Evolutionary conservation across 2,888 invertebrate species (phyloP).

Genomic region (Drosophila birchii): DNA sequence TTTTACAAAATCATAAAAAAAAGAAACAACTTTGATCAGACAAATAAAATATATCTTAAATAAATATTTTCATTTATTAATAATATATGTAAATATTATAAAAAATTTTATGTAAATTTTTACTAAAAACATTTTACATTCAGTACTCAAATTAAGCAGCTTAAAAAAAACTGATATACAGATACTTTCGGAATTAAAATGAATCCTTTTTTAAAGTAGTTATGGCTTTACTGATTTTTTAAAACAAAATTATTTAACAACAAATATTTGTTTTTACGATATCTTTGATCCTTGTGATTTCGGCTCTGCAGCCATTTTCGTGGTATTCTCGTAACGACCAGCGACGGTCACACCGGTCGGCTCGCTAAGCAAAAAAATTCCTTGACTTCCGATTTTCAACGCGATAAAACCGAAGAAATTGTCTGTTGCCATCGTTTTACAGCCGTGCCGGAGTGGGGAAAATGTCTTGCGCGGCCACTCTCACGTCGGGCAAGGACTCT

Average conservation of each 20-base stretch:
- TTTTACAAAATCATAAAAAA: no score
- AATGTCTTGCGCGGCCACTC: conserved; percentile 83
- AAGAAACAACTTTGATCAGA: no score
- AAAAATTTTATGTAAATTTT: no score
- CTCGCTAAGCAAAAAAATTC: conserved; percentile 20
- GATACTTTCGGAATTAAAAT: neutral
- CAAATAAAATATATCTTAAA: no score
- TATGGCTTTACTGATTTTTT: no score
- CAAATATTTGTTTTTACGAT: no score
- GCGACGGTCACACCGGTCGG: conserved; percentile 13
- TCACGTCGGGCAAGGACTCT: conserved; percentile 78
- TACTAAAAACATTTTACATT: no score
- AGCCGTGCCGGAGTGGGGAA: conserved; percentile 20
- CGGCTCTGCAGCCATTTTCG: neutral
- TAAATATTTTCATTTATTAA: no score
- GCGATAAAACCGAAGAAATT: conserved; percentile 13
- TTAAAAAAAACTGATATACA: neutral
- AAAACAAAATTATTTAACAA: no score
- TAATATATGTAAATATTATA: no score
- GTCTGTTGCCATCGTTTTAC: conserved; percentile 6
- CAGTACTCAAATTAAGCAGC: no score
- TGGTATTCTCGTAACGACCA: conserved; percentile 2
- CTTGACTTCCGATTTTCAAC: conserved; percentile 23
- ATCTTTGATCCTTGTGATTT: neutral
- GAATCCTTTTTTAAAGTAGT: no score